phyloP scores from a whole-genome alignment of 2,888 invertebrate species.

The Lordiphosa fenestrarum region DNA sequence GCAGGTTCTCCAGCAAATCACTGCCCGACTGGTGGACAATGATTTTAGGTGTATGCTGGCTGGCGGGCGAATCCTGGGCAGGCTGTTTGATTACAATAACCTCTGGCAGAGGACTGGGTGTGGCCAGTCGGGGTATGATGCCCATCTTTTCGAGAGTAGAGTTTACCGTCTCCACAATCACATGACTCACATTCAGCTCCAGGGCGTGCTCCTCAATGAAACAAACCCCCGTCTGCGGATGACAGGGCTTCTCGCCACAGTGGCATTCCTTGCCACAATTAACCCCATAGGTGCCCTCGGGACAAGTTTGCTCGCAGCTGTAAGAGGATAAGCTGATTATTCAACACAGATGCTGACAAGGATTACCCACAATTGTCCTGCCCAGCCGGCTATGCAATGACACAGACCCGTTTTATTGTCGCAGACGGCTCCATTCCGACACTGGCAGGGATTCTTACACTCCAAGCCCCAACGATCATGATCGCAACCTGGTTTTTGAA shows the following conservation, averaged over 20 bases:
- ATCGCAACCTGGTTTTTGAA: conserved; percentile 83
- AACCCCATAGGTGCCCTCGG: conserved; percentile 76
- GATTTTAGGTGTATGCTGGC: conserved; percentile 75
- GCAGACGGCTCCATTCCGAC: conserved; percentile 84
- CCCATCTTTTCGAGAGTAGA: conserved; percentile 78
- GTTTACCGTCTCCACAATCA: conserved; percentile 77
- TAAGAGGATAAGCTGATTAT: not conserved
- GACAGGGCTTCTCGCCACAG: conserved; percentile 71
- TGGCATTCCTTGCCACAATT: conserved; percentile 78
- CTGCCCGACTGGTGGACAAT: conserved; percentile 76
- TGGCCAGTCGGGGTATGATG: conserved; percentile 49
- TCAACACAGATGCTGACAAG: not conserved
- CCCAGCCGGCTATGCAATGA: conserved; percentile 85
- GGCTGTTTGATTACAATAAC: conserved; percentile 78
- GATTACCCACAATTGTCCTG: conserved; percentile 84
- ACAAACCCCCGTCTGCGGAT: conserved; percentile 70
- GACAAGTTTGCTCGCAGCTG: conserved; percentile 78
- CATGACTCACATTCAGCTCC: conserved; percentile 70
- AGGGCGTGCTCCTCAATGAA: conserved; percentile 35
- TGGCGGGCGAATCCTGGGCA: conserved; percentile 38
- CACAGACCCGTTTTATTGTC: conserved; percentile 85
- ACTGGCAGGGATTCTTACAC: conserved; percentile 86
- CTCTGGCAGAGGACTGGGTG: conserved; percentile 70
- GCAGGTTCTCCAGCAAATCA: conserved; percentile 65
- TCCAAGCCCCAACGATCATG: conserved; percentile 87